Conservation (phyloP, 2,797 vertebrate genomes). For the Anguilla marmorata region DNA sequence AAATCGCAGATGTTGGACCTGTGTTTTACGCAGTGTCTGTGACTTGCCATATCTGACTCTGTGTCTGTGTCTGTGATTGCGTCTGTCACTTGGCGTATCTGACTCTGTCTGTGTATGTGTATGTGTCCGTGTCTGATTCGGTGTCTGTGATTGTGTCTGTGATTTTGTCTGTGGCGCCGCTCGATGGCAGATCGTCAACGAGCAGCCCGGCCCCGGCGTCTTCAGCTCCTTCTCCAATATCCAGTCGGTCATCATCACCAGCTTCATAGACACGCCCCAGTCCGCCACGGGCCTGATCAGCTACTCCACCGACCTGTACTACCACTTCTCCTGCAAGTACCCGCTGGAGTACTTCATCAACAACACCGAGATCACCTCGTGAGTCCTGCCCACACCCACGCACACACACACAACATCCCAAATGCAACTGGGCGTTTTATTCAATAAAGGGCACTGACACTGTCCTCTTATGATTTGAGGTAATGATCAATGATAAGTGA, state of each 20-base stretch:
- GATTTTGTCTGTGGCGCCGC: background rate
- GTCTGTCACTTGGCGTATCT: background rate
- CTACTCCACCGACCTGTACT: constrained; percentile 48
- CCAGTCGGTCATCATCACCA: constrained; percentile 43
- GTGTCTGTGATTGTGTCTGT: too few relatives aligned
- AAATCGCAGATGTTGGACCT: background rate
- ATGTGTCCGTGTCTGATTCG: too few relatives aligned
- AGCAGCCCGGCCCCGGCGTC: constrained; percentile 24
- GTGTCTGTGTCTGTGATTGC: background rate
- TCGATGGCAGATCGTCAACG: constrained; percentile 34
- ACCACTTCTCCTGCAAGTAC: constrained; percentile 51
- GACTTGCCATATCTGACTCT: background rate
- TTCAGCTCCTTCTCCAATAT: constrained; percentile 44
- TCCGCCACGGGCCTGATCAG: constrained; percentile 35
- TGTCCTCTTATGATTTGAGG: background rate
- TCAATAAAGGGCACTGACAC: background rate
- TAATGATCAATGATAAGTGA: background rate
- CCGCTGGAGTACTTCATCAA: constrained; percentile 51
- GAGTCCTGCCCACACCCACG: constrained; percentile 21
- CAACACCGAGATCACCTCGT: constrained; percentile 46
- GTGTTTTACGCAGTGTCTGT: background rate
- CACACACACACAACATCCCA: background rate
- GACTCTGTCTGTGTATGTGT: background rate
- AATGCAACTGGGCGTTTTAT: background rate
- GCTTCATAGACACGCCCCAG: constrained; percentile 42